A percentile compares a stretch with the other conserved stretches of the same genome.
Evolutionary conservation across 2,113 vertebrate genomes (phyloP).

Genomic region (Craseonycteris thonglongyai): DNA sequence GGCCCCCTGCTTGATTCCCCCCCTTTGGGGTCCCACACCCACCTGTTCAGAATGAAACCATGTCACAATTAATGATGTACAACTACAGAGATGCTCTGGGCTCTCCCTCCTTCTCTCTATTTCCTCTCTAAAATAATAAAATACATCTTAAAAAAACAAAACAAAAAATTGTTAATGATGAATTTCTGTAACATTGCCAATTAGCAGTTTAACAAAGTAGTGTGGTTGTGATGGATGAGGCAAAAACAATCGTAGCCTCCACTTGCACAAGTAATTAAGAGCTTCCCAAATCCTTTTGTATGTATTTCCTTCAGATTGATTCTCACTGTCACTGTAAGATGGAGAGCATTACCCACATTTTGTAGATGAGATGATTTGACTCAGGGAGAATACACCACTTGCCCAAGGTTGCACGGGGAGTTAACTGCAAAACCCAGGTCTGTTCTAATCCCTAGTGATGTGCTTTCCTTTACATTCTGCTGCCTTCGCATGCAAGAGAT

Average conservation of each 20-base stretch:
- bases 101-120: no score
- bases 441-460: neutral
- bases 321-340: neutral
- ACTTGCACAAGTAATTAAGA: neutral
- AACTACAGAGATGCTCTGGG: no score
- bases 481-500: constrained; percentile 31
- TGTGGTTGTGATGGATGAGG: neutral
- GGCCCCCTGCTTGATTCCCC: no score
- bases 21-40: no score
- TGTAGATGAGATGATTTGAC: neutral
- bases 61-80: no score
- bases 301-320: neutral
- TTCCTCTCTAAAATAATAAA: no score
- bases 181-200: neutral
- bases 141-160: no score
- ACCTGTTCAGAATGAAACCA: no score
- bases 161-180: neutral
- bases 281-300: neutral
- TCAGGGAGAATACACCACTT: neutral
- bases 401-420: neutral
- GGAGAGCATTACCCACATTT: neutral
- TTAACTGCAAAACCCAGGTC: neutral
- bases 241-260: neutral
- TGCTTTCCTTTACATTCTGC: neutral
- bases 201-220: neutral